phyloP scores from a whole-genome alignment of 2,888 invertebrate genomes.

The Agrotis puta region DNA sequence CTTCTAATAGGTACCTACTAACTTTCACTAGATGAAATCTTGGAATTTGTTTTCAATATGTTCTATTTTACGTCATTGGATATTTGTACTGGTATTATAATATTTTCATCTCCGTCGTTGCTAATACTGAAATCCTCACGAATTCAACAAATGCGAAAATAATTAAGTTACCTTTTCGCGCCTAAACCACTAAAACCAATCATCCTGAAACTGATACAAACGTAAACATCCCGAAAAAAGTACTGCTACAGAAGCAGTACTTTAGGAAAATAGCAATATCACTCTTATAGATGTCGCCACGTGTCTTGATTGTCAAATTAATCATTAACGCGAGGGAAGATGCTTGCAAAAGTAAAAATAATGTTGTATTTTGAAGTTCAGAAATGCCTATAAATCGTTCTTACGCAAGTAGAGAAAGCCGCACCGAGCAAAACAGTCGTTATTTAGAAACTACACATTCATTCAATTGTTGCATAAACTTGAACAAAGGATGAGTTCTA shows the following conservation, averaged over 20 bases:
- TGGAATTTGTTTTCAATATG: constrained; percentile 19
- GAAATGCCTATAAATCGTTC: constrained; percentile 51
- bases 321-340: no score
- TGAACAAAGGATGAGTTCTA: constrained; percentile 52
- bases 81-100: constrained; percentile 40
- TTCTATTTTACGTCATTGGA: constrained; percentile 2
- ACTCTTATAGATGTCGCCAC: no score
- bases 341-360: background rate
- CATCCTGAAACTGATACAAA: no score
- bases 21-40: constrained; percentile 38
- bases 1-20: constrained; percentile 15
- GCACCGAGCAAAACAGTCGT: constrained; percentile 47
- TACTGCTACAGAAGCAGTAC: no score
- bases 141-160: no score
- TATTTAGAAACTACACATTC: constrained; percentile 61
- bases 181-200: no score
- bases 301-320: no score
- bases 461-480: constrained; percentile 57
- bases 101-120: constrained; percentile 24
- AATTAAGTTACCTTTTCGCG: no score
- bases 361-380: constrained; percentile 12
- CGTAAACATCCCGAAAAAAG: no score
- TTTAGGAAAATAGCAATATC: no score
- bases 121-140: background rate
- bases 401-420: constrained; percentile 66